Percentiles rank a stretch among this genome's conserved stretches.
Evolutionary conservation across 2,113 vertebrate species (phyloP).

Genomic region (Gorsachius goisagi): DNA sequence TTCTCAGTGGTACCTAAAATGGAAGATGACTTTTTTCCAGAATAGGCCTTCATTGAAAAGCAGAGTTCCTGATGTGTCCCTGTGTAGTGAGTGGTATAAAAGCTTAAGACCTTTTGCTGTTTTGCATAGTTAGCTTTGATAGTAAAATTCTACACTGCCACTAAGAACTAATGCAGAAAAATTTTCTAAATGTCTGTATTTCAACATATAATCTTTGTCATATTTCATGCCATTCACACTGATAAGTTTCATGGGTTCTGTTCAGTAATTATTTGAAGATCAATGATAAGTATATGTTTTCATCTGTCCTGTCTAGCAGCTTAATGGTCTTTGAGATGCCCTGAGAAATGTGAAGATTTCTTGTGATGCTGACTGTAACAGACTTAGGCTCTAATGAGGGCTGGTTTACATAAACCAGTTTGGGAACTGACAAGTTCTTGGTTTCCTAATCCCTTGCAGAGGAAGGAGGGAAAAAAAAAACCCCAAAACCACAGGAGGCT

Average conservation of each 20-base stretch:
- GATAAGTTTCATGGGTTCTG: neutral
- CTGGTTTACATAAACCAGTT: neutral
- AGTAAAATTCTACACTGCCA: neutral
- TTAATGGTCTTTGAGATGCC: neutral
- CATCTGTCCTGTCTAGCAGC: neutral
- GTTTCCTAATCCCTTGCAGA: neutral
- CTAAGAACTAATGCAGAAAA: neutral
- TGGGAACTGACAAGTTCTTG: neutral
- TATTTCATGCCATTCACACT: neutral
- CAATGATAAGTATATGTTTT: neutral
- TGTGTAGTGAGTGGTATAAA: neutral
- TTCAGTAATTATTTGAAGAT: neutral
- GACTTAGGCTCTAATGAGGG: neutral
- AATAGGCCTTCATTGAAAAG: neutral
- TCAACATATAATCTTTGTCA: neutral
- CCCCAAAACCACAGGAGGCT: neutral
- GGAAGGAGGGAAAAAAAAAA: accelerated
- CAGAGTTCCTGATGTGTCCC: neutral
- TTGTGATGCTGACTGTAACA: neutral
- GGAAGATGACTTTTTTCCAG: neutral
- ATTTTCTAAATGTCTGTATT: neutral
- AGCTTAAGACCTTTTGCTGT: neutral
- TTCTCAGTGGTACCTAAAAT: neutral
- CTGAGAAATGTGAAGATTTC: neutral
- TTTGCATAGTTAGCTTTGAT: neutral